Evolutionary conservation across 1,140 invertebrate genomes (phyloP).

Genomic region (Ladona fulva): DNA sequence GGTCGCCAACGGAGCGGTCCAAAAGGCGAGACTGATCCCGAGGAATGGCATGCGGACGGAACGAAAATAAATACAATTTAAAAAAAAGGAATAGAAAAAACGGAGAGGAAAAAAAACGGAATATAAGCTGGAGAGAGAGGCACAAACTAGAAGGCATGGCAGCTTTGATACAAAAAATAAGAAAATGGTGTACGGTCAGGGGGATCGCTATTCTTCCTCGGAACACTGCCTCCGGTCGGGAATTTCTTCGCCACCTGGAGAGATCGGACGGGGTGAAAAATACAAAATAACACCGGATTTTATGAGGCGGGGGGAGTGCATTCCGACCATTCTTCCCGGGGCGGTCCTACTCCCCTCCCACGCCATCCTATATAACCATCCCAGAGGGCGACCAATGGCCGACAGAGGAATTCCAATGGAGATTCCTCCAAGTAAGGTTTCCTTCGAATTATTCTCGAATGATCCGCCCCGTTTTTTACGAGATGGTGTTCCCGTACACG

Average conservation of each 20-base stretch:
- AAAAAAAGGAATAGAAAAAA: neutral
- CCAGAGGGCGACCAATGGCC: too few relatives aligned
- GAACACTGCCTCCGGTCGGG: neutral
- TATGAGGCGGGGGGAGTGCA: neutral
- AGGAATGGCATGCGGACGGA: neutral
- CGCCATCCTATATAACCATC: neutral
- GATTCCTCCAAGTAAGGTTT: too few relatives aligned
- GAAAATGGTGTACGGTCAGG: too few relatives aligned
- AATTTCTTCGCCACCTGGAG: neutral
- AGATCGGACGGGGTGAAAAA: neutral
- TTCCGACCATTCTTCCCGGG: conserved; percentile 1
- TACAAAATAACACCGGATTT: neutral
- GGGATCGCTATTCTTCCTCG: neutral
- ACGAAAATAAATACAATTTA: neutral
- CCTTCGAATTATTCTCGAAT: too few relatives aligned
- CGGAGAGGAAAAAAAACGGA: neutral
- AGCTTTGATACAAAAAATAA: neutral
- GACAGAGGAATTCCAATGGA: too few relatives aligned
- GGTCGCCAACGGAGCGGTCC: too few relatives aligned
- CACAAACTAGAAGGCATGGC: neutral
- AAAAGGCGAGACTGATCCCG: neutral
- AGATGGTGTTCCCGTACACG: too few relatives aligned
- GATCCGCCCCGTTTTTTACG: too few relatives aligned
- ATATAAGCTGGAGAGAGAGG: neutral
- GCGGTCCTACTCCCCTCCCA: neutral